phyloP scores from a whole-genome alignment of 2,797 vertebrate genomes.

The Phrynocephalus vlangalii region DNA sequence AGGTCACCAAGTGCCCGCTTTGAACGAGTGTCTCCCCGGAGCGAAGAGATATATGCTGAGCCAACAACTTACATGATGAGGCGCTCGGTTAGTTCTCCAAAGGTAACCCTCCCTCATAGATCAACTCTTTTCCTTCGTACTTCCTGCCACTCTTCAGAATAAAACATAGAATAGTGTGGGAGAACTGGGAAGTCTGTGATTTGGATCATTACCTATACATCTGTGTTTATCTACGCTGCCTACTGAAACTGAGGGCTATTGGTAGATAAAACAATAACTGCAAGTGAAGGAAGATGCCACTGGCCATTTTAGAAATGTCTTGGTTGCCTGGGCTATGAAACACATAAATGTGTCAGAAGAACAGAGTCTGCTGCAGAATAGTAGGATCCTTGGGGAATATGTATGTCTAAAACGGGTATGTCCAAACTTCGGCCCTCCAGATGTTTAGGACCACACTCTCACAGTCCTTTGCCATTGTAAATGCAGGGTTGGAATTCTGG shows the following conservation, averaged over 20 bases:
- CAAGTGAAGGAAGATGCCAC: not conserved
- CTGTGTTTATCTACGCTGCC: not conserved
- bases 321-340: not conserved
- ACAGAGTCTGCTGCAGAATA: no score
- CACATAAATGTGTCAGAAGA: not conserved
- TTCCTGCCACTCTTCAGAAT: conserved; percentile 9
- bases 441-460: no score
- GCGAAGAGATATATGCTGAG: conserved; percentile 87
- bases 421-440: no score
- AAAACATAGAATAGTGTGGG: not conserved
- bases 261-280: not conserved
- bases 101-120: conserved; percentile 74
- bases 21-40: conserved; percentile 80
- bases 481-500: no score
- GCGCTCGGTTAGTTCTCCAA: conserved; percentile 92
- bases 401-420: no score
- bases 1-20: conserved; percentile 88
- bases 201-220: not conserved
- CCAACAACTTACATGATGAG: conserved; percentile 86
- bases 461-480: no score
- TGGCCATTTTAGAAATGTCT: not conserved
- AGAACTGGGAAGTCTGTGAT: not conserved
- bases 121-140: not conserved
- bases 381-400: not conserved
- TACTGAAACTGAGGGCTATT: not conserved